Conservation (phyloP, 2,113 vertebrate genomes). For the Sporophila hypoxantha region DNA sequence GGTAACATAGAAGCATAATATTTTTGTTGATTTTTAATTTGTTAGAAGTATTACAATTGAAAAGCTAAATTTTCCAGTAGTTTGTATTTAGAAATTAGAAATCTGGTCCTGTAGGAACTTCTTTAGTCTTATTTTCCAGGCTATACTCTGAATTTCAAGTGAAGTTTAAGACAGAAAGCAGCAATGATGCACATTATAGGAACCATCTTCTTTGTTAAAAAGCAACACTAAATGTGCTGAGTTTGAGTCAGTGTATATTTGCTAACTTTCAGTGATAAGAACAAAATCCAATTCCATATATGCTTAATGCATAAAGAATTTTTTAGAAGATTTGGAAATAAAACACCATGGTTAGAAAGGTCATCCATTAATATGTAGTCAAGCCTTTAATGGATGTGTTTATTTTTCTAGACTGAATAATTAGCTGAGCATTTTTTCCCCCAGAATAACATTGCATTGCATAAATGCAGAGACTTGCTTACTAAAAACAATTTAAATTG, state of each 20-base stretch:
- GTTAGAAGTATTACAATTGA: conserved; percentile 62
- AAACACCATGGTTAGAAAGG: conserved; percentile 33
- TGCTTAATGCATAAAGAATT: conserved; percentile 42
- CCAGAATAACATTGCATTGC: neutral
- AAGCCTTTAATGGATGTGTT: conserved; percentile 41
- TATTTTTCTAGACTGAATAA: conserved; percentile 52
- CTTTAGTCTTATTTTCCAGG: conserved; percentile 17
- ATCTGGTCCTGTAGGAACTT: conserved; percentile 20
- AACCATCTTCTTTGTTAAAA: neutral
- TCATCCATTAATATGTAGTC: conserved; percentile 2
- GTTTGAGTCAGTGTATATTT: conserved; percentile 1
- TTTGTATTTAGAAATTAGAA: conserved; percentile 66
- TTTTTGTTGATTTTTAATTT: conserved; percentile 79
- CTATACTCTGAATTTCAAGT: conserved; percentile 24
- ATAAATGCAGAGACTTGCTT: conserved; percentile 20
- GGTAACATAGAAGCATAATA: conserved; percentile 70
- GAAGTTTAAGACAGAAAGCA: conserved; percentile 19
- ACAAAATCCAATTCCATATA: conserved; percentile 36
- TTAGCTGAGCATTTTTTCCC: neutral
- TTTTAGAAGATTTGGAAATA: conserved; percentile 49
- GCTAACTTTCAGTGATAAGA: conserved; percentile 33
- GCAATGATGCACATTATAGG: conserved; percentile 6
- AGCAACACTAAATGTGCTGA: neutral
- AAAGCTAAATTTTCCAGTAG: conserved; percentile 61
- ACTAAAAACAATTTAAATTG: conserved; percentile 18